Evolutionary conservation across 92 coral and sea anemone species (phyloP).

Genomic region (Desmophyllum pertusum): DNA sequence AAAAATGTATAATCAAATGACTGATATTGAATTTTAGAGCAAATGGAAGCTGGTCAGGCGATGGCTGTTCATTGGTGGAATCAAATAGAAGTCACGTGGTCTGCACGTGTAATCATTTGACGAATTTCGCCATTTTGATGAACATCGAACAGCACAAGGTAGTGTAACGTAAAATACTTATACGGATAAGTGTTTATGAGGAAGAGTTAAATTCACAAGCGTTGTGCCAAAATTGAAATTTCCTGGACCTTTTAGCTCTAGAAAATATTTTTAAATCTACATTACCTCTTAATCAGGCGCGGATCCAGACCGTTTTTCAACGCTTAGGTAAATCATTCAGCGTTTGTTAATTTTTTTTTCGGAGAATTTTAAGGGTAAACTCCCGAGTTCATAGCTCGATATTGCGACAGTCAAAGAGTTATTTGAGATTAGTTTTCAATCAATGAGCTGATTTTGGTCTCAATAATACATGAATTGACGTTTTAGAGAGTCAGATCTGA

Average conservation of each 20-base stretch:
- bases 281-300: neutral
- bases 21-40: neutral
- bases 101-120: constrained; percentile 78
- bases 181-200: too few relatives aligned
- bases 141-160: constrained; percentile 54
- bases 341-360: neutral
- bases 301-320: neutral
- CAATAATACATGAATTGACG: too few relatives aligned
- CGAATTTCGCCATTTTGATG: constrained; percentile 75
- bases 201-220: too few relatives aligned
- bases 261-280: too few relatives aligned
- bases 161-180: too few relatives aligned
- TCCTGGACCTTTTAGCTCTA: neutral
- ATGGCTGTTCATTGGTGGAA: constrained; percentile 59
- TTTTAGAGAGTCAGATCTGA: too few relatives aligned
- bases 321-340: too few relatives aligned
- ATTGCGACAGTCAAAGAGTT: too few relatives aligned
- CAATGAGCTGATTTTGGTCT: neutral
- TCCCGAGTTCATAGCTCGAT: neutral
- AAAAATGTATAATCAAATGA: too few relatives aligned
- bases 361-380: neutral
- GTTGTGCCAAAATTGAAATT: too few relatives aligned
- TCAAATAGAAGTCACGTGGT: constrained; percentile 38
- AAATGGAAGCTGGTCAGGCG: constrained; percentile 67
- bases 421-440: neutral